phyloP scores from a whole-genome alignment of 2,888 invertebrate species.

The Pristionchus exspectatus region DNA sequence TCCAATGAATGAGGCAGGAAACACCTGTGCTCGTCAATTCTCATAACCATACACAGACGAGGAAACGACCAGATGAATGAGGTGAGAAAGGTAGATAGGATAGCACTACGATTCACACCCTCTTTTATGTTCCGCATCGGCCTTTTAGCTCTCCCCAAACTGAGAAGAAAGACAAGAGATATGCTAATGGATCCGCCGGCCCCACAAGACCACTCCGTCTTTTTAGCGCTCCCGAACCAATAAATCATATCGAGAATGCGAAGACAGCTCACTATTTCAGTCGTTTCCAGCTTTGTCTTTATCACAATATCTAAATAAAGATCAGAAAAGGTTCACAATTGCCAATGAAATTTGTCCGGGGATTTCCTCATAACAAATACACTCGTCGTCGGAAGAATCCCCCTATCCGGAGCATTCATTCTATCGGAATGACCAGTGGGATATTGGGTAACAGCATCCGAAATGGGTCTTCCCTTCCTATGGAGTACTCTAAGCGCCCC shows the following conservation, averaged over 20 bases:
- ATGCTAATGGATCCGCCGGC: conserved; percentile 35
- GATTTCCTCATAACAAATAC: background rate
- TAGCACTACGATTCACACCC: conserved; percentile 26
- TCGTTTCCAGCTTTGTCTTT: background rate
- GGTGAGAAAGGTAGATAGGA: conserved; percentile 43
- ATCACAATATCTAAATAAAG: background rate
- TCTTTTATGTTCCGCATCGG: background rate
- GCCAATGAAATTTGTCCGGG: background rate
- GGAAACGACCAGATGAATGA: conserved; percentile 30
- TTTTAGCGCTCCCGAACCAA: conserved; percentile 10
- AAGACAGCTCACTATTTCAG: conserved; percentile 22
- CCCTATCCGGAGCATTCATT: background rate
- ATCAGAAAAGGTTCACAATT: background rate
- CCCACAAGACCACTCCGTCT: conserved; percentile 49
- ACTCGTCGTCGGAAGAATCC: background rate
- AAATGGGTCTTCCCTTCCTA: conserved; percentile 23
- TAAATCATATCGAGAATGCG: conserved; percentile 30
- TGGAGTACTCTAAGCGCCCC: conserved; percentile 45
- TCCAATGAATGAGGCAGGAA: background rate
- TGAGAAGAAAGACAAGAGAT: conserved; percentile 41
- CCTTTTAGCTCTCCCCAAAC: conserved; percentile 30
- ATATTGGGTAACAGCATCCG: conserved; percentile 44
- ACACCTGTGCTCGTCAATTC: conserved; percentile 10
- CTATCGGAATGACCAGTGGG: conserved; percentile 20
- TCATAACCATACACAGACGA: conserved; percentile 27